Base-by-base conservation (phyloP, 2,797 vertebrate species). In the Margarornis squamiger region DNA sequence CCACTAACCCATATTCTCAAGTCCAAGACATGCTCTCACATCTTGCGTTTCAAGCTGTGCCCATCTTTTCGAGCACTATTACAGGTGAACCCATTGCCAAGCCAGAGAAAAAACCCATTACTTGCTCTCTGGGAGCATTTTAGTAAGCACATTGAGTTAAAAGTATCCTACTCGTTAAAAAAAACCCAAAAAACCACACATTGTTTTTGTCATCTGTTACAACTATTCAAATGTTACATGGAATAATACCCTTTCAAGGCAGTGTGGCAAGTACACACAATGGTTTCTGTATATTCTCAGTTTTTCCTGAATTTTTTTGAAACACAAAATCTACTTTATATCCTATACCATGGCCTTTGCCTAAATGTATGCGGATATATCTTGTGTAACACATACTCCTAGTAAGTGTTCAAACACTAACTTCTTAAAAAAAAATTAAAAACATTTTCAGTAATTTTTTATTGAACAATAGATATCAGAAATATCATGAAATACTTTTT, bases 401-500 rank as follows among this genome's bases (percentile, higher is more conserved):
- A 27, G 3, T 23, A 54, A 66, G 23, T 27, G 12, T 39, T 48
- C 29, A 61, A 8, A 61, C 7, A 49, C 0, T 9, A 57, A 43
- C 10, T 29, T 65, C 29, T 59, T 17, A n/a, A 18, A 71, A 84
- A 41, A 34, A 38, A 16, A 32, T 15, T 7, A 38, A 76, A 6
- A 14, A 10, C 2, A 30, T 61, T 78, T 93, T 84, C 22, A 68
- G 14, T 51, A 84, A 32, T 14, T 36, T 57, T 12, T 49, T 72
- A 46, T 23, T 52, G 8, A 68, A 45, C 2, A 70, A 17, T 7
- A 45, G 38, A 45, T 29, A 52, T 5, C 15, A 81, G 34, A 78
- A 78, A 59, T 23, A 32, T 0, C 0, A 9, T n/a, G n/a, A n/a
- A n/a, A n/a, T n/a, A n/a, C n/a, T n/a, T 48, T 73, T 86, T 45